phyloP scores from a whole-genome alignment of 2,113 vertebrate species.

The Phalacrocorax brasilianus region DNA sequence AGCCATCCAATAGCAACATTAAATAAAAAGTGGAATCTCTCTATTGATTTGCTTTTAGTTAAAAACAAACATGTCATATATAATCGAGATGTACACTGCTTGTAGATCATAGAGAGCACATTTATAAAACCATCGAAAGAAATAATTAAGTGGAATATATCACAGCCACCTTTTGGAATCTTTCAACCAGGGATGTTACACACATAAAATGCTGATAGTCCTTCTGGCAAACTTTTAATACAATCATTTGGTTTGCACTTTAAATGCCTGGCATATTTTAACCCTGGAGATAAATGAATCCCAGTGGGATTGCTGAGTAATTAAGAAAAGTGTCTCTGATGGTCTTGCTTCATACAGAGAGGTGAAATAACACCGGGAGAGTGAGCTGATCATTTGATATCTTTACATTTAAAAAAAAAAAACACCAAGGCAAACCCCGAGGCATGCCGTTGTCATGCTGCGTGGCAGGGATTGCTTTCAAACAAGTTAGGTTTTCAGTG shows the following conservation, averaged over 20 bases:
- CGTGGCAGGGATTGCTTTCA: not conserved
- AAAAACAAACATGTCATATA: conserved; percentile 12
- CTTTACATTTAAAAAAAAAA: not conserved
- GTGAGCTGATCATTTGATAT: conserved; percentile 12
- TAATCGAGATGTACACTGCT: not conserved
- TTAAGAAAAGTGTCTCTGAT: conserved; percentile 51
- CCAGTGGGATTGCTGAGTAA: conserved; percentile 51
- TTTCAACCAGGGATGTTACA: not conserved
- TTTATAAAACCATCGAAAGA: not conserved
- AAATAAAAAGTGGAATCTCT: conserved; percentile 3
- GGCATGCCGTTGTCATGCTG: not conserved
- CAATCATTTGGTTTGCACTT: not conserved
- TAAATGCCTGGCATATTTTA: conserved; percentile 30
- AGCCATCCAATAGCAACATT: not conserved
- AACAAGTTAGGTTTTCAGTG: not conserved
- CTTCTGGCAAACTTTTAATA: conserved; percentile 38
- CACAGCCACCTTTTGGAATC: not conserved
- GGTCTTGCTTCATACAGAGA: conserved; percentile 3
- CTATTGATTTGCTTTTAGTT: conserved; percentile 52
- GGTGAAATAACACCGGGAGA: not conserved
- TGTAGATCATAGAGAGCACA: not conserved
- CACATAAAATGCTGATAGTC: not conserved
- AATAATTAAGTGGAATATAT: not conserved
- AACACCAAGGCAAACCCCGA: not conserved
- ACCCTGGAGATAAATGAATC: conserved; percentile 45